Evolutionary conservation across 2,888 invertebrate genomes (phyloP), one percentile per base, ranked within the genome.

Genomic region (Cyrtodaria siliqua): DNA sequence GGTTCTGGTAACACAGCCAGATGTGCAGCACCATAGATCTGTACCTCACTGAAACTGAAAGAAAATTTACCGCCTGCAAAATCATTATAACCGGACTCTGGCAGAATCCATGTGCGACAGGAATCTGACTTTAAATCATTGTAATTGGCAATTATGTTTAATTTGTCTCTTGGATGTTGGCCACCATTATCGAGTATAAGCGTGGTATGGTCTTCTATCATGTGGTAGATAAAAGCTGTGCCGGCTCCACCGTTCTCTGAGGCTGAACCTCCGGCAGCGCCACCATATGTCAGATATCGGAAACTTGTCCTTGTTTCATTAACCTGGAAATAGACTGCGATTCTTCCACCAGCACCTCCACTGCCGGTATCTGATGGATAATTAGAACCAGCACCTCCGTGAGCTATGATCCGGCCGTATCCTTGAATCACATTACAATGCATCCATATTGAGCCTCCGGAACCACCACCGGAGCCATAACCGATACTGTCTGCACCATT

Each of bases 401-500:
- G 79, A 68, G 86, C 83, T 0, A 83, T 76, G 24, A 89, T 86
- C 26, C 74, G 79, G 8, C 89, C 89, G 62, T 88, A 89, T 0
- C 89, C 89, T 63, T 85, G 77, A 26, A 89, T 82, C 8, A 67
- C 53, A 38, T 85, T 69, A 70, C 85, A 85, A 64, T 78, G 85
- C 80, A 89, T 85, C 88, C 86, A 86, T n/a, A 89, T 79, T 59
- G 86, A 86, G 3, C 89, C 89, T 20, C 89, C 89, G 53, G 86
- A 86, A 12, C 89, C 89, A 14, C 89, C 89, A 16, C 86, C 87
- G 12, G 83, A 80, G 9, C 76, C 79, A 18, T 53, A 64, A 24
- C 55, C 60, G 9, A 57, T 44, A 0, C 80, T 82, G 44, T 76
- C 63, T 8, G 68, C 77, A 12, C 89, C 89, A 73, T 84, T 74